Percentiles rank a stretch among this genome's conserved stretches.
Conservation (phyloP, 92 coral and sea anemone species). For the Phenganax marumi region DNA sequence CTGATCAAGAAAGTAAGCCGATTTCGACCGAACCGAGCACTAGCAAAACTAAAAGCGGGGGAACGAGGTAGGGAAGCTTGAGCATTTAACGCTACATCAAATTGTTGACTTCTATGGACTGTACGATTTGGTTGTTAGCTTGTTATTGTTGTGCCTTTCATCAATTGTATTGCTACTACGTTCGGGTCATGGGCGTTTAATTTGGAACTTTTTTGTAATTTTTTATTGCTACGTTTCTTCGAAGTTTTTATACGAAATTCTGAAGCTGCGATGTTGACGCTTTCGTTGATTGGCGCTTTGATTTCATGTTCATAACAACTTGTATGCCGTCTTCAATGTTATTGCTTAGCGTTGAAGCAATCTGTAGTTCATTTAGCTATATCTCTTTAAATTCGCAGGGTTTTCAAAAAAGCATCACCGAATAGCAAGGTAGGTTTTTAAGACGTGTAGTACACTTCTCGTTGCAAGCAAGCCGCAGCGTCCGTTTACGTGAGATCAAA, state of each 20-base stretch:
- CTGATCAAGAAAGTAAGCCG: slow-evolving; percentile 1
- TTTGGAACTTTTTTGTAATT: too few species aligned
- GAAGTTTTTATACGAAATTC: not conserved
- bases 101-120: too few species aligned
- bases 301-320: not conserved
- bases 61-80: slow-evolving; percentile 16
- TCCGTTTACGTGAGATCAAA: not conserved
- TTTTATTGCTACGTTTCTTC: too few species aligned
- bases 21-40: slow-evolving; percentile 3
- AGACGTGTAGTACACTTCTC: not conserved
- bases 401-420: slow-evolving; percentile 94
- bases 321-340: slow-evolving; percentile 3
- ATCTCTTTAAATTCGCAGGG: slow-evolving; percentile 60
- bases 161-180: not conserved
- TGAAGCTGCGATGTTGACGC: not conserved
- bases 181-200: too few species aligned
- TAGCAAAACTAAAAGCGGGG: slow-evolving; percentile 31
- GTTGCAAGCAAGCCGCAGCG: not conserved
- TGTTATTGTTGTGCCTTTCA: too few species aligned
- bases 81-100: too few species aligned
- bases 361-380: slow-evolving; percentile 1
- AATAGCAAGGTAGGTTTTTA: slow-evolving; percentile 78
- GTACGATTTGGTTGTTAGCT: too few species aligned
- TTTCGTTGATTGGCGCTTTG: not conserved
- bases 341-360: slow-evolving; percentile 25